Evolutionary conservation across 1,140 invertebrate species (phyloP), one percentile per base, ranked within the genome.

Genomic region (Pogonomyrmex californicus): DNA sequence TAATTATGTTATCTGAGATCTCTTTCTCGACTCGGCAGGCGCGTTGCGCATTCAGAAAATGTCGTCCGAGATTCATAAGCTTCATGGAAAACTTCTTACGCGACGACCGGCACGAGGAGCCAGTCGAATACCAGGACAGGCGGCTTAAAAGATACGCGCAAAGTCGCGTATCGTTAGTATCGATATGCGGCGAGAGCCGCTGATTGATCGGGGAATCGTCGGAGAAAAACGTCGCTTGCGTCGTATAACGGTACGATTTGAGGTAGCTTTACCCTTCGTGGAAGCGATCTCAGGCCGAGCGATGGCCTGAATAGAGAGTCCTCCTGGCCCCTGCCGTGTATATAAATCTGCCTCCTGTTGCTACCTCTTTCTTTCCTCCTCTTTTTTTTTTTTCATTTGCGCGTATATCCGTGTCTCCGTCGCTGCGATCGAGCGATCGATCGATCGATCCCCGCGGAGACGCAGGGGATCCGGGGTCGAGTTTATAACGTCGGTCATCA

Each of bases 221-320:
- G 66, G 68, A 90, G 91, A 94, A 95, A 94, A 94, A 95, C 86
- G 90, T 91, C 86, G 90, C 82, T 90, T 49, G 63, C 78, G 86
- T 71, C 89, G 88, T 86, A 86, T 94, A 95, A 95, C 94, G 94
- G 94, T 94, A 94, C 92, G 93, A 94, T 93, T 94, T 94, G 86
- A 94, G 88, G 81, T 76, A 73, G 87, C 83, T 91, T 94, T 94
- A 92, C 94, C 94, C 93, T 94, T 93, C 90, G 94, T 94, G 94
- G 94, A 94, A 94, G 92, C 92, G 93, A 92, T 92, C 92, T 85
- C 44, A 23, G 23, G 44, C 89, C 92, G 41, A 86, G 86, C 87
- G 92, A 93, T 92, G 92, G 90, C 93, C 93, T 93, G 93, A 94
- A 94, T 94, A 94, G 93, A 93, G 78, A 23, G 23, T 23, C 38